Percentiles rank a stretch among this genome's conserved stretches.
Evolutionary conservation across 2,888 invertebrate species (phyloP).

Genomic region (Amphipyra tragopoginis): DNA sequence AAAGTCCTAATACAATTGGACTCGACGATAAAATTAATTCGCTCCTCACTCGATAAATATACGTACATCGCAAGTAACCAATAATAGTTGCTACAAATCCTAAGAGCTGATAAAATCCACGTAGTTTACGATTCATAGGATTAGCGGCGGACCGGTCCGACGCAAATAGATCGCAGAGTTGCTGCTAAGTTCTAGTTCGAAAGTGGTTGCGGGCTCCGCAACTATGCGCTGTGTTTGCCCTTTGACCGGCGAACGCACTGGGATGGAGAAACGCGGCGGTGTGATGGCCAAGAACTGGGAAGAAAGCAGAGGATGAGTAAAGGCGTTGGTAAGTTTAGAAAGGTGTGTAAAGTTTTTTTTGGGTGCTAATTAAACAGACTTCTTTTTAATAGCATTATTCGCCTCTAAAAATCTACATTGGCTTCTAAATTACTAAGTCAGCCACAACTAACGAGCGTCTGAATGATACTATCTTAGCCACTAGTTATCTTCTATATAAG

Average conservation of each 20-base stretch:
- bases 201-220: slow-evolving; percentile 66
- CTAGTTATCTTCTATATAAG: too few relatives aligned
- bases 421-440: too few relatives aligned
- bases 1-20: slow-evolving; percentile 9
- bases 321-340: too few relatives aligned
- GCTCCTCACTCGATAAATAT: slow-evolving; percentile 20
- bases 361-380: too few relatives aligned
- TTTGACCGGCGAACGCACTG: slow-evolving; percentile 71
- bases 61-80: slow-evolving; percentile 29
- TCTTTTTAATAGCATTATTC: too few relatives aligned
- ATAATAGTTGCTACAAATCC: slow-evolving; percentile 52
- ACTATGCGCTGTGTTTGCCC: slow-evolving; percentile 74
- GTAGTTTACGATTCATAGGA: slow-evolving; percentile 52
- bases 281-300: neutral
- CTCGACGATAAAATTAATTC: slow-evolving; percentile 20
- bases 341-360: too few relatives aligned
- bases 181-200: slow-evolving; percentile 66
- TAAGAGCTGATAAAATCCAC: slow-evolving; percentile 45
- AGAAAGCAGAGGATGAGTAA: too few relatives aligned
- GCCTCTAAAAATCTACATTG: too few relatives aligned
- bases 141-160: slow-evolving; percentile 58
- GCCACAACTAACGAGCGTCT: too few relatives aligned
- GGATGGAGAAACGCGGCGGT: slow-evolving; percentile 28
- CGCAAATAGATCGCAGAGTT: slow-evolving; percentile 75
- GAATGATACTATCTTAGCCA: too few relatives aligned